phyloP scores from a whole-genome alignment of 2,797 vertebrate genomes.

The Rousettus madagascariensis region DNA sequence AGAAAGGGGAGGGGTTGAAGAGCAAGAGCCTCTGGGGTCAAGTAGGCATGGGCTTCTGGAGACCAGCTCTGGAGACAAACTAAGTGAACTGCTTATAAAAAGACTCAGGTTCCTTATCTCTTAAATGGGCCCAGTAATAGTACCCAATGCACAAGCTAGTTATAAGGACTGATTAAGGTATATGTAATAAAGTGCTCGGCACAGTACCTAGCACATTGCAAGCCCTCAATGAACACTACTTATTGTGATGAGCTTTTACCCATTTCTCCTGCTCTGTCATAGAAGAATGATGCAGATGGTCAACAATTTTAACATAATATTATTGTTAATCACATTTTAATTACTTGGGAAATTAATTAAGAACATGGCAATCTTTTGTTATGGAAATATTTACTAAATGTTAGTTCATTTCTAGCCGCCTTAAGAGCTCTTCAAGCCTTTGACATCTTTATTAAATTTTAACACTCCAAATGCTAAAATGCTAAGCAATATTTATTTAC shows the following conservation, averaged over 20 bases:
- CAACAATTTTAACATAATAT: background rate
- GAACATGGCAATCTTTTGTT: background rate
- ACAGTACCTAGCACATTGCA: background rate
- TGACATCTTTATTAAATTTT: constrained; percentile 40
- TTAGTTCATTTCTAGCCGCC: background rate
- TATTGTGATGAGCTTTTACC: background rate
- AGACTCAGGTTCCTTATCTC: background rate
- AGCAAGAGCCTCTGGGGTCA: background rate
- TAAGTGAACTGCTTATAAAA: background rate
- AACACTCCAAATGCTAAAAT: constrained; percentile 13
- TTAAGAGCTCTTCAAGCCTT: background rate
- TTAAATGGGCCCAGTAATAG: background rate
- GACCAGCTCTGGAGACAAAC: background rate
- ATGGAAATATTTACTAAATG: background rate
- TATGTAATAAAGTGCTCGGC: background rate
- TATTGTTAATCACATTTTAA: background rate
- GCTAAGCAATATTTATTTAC: constrained; percentile 24
- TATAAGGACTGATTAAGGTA: background rate
- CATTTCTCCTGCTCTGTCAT: background rate
- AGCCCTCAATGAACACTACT: background rate
- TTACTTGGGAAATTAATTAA: constrained; percentile 26
- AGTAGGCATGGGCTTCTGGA: background rate
- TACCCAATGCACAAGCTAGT: background rate
- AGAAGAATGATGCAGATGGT: background rate
- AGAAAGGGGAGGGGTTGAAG: background rate